Conservation (phyloP, 2,113 vertebrate species). For the Pyxicephalus adspersus region DNA sequence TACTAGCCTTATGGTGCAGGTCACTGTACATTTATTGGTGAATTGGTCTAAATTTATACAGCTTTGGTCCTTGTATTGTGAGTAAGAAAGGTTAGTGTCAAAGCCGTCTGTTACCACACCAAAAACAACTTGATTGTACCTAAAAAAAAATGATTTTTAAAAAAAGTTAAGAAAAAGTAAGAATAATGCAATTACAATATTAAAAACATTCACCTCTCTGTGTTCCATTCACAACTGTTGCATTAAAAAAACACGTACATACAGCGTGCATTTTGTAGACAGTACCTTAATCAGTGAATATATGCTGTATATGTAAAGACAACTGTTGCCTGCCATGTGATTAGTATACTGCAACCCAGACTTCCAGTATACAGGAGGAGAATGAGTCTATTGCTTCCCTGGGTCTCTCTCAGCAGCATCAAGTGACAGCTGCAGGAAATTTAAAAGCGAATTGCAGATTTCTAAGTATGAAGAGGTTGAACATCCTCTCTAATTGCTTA, state of each 20-base stretch:
- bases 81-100: too few relatives aligned
- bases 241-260: not conserved
- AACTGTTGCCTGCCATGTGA: slow-evolving; percentile 5
- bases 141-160: too few relatives aligned
- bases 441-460: slow-evolving; percentile 53
- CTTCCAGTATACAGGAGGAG: slow-evolving; percentile 30
- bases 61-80: too few relatives aligned
- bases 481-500: slow-evolving; percentile 52
- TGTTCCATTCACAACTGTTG: too few relatives aligned
- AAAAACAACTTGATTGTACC: too few relatives aligned
- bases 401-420: slow-evolving; percentile 32
- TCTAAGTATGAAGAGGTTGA: slow-evolving; percentile 48
- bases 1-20: too few relatives aligned
- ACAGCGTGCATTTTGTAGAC: not conserved
- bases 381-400: slow-evolving; percentile 37
- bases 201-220: too few relatives aligned
- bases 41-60: too few relatives aligned
- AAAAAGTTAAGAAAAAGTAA: too few relatives aligned
- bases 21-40: too few relatives aligned
- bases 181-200: too few relatives aligned
- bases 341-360: slow-evolving; percentile 19
- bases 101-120: too few relatives aligned
- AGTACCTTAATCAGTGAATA: not conserved
- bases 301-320: not conserved
- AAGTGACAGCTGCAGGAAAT: slow-evolving; percentile 52